Percentiles rank a stretch among this genome's conserved stretches.
Conservation (phyloP, 2,888 invertebrate species). For the Caradrina clavipalpis region DNA sequence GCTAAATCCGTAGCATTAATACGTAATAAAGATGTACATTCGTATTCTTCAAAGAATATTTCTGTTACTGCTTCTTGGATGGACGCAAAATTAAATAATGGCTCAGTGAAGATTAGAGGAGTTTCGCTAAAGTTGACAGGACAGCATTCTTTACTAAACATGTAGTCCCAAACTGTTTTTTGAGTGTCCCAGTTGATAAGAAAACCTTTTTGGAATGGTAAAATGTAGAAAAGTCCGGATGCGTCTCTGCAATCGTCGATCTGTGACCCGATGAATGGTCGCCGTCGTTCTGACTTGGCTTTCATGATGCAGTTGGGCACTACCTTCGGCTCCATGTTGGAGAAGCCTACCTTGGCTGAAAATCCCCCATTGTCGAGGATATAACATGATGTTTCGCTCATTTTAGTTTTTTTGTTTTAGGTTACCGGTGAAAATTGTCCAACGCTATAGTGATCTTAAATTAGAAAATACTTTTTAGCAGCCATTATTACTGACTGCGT, state of each 20-base stretch:
- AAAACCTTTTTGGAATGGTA: slow-evolving; percentile 98
- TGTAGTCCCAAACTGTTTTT: slow-evolving; percentile 98
- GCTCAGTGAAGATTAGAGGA: slow-evolving; percentile 97
- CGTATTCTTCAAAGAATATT: slow-evolving; percentile 99
- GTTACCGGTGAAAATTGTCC: slow-evolving; percentile 66
- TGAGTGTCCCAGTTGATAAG: slow-evolving; percentile 99
- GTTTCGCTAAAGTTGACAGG: slow-evolving; percentile 95
- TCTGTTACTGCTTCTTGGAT: slow-evolving; percentile 98
- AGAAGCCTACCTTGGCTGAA: slow-evolving; percentile 96
- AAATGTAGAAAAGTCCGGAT: slow-evolving; percentile 97
- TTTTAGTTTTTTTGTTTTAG: slow-evolving; percentile 61
- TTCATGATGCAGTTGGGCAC: slow-evolving; percentile 99
- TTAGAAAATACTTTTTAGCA: slow-evolving; percentile 1
- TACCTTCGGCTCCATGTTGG: slow-evolving; percentile 93
- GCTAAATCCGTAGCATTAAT: slow-evolving; percentile 96
- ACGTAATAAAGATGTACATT: slow-evolving; percentile 95
- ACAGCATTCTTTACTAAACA: slow-evolving; percentile 96
- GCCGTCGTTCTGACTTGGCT: slow-evolving; percentile 98
- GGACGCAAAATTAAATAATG: slow-evolving; percentile 97
- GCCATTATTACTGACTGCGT: slow-evolving; percentile 9
- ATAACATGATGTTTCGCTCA: slow-evolving; percentile 89
- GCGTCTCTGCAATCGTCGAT: slow-evolving; percentile 99
- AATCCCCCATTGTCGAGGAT: slow-evolving; percentile 97
- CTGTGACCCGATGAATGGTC: slow-evolving; percentile 97
- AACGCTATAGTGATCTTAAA: not conserved